These are phyloP conservation scores for Microtus californicus DNA, from an alignment of 2,797 vertebrate species.

Conservation along the genomic window DNA sequence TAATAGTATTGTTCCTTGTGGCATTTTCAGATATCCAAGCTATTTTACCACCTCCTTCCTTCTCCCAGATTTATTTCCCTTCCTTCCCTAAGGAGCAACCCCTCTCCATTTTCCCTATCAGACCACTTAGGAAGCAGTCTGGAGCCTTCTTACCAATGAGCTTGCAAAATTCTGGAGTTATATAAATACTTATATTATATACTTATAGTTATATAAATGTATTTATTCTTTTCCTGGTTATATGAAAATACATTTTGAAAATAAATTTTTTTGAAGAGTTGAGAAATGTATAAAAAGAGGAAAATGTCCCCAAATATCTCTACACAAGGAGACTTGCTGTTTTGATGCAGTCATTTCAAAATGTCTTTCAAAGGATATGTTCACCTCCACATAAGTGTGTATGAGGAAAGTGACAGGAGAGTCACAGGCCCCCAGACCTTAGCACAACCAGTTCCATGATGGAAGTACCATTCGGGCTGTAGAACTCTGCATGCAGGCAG, in stretches of 20 bases:
- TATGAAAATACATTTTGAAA: conserved; percentile 28
- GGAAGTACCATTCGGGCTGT: neutral
- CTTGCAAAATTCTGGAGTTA: neutral
- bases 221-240: neutral
- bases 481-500: neutral
- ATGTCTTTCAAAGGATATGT: neutral
- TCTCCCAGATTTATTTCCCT: neutral
- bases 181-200: neutral
- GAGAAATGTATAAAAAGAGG: neutral
- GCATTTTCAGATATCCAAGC: neutral
- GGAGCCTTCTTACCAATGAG: neutral
- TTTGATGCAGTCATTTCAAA: neutral
- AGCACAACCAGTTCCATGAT: neutral
- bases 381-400: neutral
- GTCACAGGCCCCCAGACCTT: neutral
- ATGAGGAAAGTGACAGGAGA: neutral
- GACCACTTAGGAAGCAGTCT: neutral
- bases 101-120: no score
- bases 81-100: neutral
- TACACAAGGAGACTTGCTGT: neutral
- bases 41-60: neutral
- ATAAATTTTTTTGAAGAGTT: neutral
- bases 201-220: neutral
- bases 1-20: no score
- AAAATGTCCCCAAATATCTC: neutral